Percentiles rank a stretch among this genome's conserved stretches.
Conservation (phyloP, 1,140 invertebrate genomes). For the Plectus sambesii region DNA sequence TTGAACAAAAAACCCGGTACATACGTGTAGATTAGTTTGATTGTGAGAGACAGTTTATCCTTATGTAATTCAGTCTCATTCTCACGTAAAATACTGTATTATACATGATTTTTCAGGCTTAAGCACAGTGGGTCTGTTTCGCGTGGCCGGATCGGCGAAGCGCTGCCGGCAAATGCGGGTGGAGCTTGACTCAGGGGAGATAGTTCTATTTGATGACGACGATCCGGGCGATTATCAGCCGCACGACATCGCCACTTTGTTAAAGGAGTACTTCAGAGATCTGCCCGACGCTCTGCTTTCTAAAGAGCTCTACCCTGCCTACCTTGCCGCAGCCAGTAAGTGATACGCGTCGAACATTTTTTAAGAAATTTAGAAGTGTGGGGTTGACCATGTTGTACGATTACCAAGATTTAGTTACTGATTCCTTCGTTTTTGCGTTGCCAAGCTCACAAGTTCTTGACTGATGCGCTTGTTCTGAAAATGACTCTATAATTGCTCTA, state of each 20-base stretch:
- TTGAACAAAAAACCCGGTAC: too few species aligned
- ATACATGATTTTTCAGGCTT: conserved; percentile 11
- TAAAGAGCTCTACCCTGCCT: conserved; percentile 70
- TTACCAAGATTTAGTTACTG: too few species aligned
- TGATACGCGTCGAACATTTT: conserved; percentile 22
- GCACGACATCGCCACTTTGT: conserved; percentile 77
- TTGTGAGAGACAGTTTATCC: too few species aligned
- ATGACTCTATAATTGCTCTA: too few species aligned
- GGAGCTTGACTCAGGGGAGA: conserved; percentile 14
- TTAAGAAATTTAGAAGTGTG: too few species aligned
- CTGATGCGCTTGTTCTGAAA: too few species aligned
- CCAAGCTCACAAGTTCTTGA: too few species aligned
- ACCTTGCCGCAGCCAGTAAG: conserved; percentile 80
- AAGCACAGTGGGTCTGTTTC: conserved; percentile 16
- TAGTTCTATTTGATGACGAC: conserved; percentile 12
- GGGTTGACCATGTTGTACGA: too few species aligned
- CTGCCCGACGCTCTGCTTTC: conserved; percentile 80
- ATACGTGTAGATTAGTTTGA: too few species aligned
- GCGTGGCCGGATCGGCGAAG: conserved; percentile 19
- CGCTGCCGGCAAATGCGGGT: conserved; percentile 17
- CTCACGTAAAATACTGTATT: too few species aligned
- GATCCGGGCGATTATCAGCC: conserved; percentile 61
- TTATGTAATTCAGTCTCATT: too few species aligned
- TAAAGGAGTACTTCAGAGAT: conserved; percentile 85
- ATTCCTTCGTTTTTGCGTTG: too few species aligned